Evolutionary conservation across 2,888 invertebrate genomes (phyloP).

Genomic region (Zaprionus obscuricornis): DNA sequence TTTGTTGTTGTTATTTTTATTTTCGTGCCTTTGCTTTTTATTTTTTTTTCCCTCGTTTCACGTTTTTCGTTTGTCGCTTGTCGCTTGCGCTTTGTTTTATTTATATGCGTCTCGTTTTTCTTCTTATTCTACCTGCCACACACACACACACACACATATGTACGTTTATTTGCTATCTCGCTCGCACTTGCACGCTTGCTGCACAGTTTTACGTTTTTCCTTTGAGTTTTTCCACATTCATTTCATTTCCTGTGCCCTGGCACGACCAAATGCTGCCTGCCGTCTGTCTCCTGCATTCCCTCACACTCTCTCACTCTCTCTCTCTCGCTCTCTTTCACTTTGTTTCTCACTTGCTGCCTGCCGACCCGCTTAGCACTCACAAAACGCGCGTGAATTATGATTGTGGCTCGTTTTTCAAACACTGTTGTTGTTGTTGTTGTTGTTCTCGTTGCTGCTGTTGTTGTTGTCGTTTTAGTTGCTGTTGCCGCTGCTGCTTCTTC

Average conservation of each 20-base stretch:
- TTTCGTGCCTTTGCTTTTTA: slow-evolving; percentile 15
- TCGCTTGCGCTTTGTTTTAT: slow-evolving; percentile 39
- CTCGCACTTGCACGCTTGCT: too few relatives aligned
- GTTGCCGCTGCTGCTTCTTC: slow-evolving; percentile 15
- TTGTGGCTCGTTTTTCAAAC: slow-evolving; percentile 64
- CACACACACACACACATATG: too few relatives aligned
- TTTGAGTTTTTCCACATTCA: slow-evolving; percentile 75
- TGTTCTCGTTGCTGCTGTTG: slow-evolving; percentile 19
- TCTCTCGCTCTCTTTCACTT: not conserved
- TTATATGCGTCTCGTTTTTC: slow-evolving; percentile 32
- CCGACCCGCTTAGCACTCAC: slow-evolving; percentile 19
- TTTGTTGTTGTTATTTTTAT: slow-evolving; percentile 26
- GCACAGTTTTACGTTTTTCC: slow-evolving; percentile 44
- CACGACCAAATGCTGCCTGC: slow-evolving; percentile 49
- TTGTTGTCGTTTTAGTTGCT: slow-evolving; percentile 27
- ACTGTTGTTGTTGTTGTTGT: slow-evolving; percentile 31
- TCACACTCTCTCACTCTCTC: slow-evolving; percentile 1
- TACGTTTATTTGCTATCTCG: too few relatives aligned
- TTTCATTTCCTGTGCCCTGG: slow-evolving; percentile 65
- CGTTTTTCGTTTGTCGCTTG: slow-evolving; percentile 24
- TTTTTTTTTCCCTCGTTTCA: slow-evolving; percentile 21
- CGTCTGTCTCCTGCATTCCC: slow-evolving; percentile 18
- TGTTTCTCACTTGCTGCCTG: not conserved
- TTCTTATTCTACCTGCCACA: slow-evolving; percentile 46
- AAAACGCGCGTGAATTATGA: slow-evolving; percentile 72